These are phyloP conservation scores for Platygyra sinensis DNA, from an alignment of 64 coral and sea anemone genomes.

Conservation along the genomic window DNA sequence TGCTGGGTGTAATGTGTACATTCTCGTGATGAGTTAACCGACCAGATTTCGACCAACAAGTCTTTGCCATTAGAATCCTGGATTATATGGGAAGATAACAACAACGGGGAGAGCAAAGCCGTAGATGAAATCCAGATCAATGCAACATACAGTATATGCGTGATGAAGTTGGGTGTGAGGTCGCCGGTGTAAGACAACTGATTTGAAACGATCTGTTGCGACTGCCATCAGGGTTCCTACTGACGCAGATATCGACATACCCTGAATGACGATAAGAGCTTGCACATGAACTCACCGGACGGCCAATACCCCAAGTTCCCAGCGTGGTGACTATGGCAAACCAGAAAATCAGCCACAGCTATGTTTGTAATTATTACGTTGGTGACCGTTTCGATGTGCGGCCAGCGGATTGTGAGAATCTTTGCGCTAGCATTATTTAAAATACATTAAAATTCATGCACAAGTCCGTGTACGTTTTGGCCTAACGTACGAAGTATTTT, in stretches of 20 bases:
- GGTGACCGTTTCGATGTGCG: constrained; percentile 39
- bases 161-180: constrained; percentile 10
- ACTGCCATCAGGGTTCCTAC: constrained; percentile 47
- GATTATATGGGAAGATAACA: constrained; percentile 16
- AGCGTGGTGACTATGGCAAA: constrained; percentile 21
- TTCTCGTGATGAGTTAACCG: not conserved
- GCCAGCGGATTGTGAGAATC: constrained; percentile 31
- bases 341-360: constrained; percentile 36
- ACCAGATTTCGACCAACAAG: constrained; percentile 36
- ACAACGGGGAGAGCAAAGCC: constrained; percentile 16
- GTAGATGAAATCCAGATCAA: constrained; percentile 25
- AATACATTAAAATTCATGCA: too few species aligned
- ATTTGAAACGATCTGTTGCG: constrained; percentile 45
- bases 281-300: constrained; percentile 44
- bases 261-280: constrained; percentile 38
- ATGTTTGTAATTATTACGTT: constrained; percentile 57
- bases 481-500: too few species aligned
- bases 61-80: not conserved
- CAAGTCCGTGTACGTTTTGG: too few species aligned
- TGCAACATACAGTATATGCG: constrained; percentile 12
- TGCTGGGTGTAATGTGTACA: constrained; percentile 21
- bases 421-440: too few species aligned
- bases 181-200: constrained; percentile 23
- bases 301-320: constrained; percentile 49
- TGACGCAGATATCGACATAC: constrained; percentile 44